Base-by-base conservation (phyloP, 1,140 invertebrate genomes). In the Lasioglossum baleicum region DNA sequence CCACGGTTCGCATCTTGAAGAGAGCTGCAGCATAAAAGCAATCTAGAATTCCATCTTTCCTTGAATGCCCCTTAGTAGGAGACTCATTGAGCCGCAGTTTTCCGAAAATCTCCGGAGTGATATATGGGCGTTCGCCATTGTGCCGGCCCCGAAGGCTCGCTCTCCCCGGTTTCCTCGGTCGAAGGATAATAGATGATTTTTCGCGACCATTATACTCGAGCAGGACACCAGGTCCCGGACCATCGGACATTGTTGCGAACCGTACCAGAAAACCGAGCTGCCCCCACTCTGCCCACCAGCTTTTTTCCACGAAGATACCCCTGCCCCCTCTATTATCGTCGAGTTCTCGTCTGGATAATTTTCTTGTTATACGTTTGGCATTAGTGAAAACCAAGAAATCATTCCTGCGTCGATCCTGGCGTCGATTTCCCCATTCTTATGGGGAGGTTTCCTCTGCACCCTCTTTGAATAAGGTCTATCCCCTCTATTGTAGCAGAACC, bases 141-240 rank as follows among this genome's bases (percentile, higher is more conserved):
- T 93, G 79, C 80, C 85, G 31, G 26, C 53, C 73, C 71, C 77
- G 68, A 48, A 42, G 17, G 69, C 83, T 48, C 58, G 53, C 69
- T 69, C 75, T 56, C 60, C 73, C 40, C 63, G 61, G 79, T 71
- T 65, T 80, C 68, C 26, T 61, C 40, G 53, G 31, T 73, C 65
- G 63, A 75, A 81, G 90, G 82, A 93, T 93, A 93, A 93, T 92
- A 85, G 92, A 92, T 92, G 92, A 92, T 92, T 93, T 93, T 93
- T 92, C 90, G 90, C 90, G 86, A 90, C 88, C 81, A 93, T 93
- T 93, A 92, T 93, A 63, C 44, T 58, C 63, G 84, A 40, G 58
- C 64, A 86, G 90, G 87, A 88, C 86, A 88, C 85, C 85, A 86
- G 87, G 81, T 74, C 70, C 76, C 75, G 80, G 68, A 42, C 82